These are phyloP conservation scores for Drosophila azteca DNA, from an alignment of 1,140 invertebrate genomes.

Conservation along the genomic window DNA sequence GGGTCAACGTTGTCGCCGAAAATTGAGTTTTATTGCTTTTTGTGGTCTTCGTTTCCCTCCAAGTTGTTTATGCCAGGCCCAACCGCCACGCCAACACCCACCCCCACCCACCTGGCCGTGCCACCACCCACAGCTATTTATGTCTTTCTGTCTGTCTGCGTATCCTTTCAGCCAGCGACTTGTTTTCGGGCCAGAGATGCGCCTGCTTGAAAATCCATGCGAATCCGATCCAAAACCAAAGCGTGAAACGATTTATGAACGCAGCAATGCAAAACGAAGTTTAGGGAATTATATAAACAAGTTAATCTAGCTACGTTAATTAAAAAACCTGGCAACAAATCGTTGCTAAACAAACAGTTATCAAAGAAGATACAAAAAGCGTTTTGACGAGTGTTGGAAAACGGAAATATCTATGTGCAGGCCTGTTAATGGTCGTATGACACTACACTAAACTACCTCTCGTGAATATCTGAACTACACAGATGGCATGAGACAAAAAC, in stretches of 20 bases:
- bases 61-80: constrained; percentile 15
- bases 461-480: too few relatives aligned
- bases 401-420: too few relatives aligned
- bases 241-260: constrained; percentile 13
- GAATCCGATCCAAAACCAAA: constrained; percentile 18
- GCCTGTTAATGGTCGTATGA: too few relatives aligned
- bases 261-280: constrained; percentile 13
- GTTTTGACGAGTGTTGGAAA: neutral
- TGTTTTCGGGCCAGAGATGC: constrained; percentile 11
- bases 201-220: constrained; percentile 33
- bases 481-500: too few relatives aligned
- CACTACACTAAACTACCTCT: neutral
- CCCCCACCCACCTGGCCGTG: constrained; percentile 41
- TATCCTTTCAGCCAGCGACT: too few relatives aligned
- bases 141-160: constrained; percentile 22
- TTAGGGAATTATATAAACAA: constrained; percentile 34
- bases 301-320: constrained; percentile 17
- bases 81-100: constrained; percentile 5
- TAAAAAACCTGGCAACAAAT: constrained; percentile 35
- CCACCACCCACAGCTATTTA: constrained; percentile 45
- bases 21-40: constrained; percentile 30
- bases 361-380: constrained; percentile 6
- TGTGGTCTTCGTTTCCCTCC: constrained; percentile 18
- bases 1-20: constrained; percentile 6
- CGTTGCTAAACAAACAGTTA: constrained; percentile 19